A percentile compares a stretch with the other conserved stretches of the same genome.
Conservation (phyloP, 2,797 vertebrate genomes). For the Forpus xanthops region DNA sequence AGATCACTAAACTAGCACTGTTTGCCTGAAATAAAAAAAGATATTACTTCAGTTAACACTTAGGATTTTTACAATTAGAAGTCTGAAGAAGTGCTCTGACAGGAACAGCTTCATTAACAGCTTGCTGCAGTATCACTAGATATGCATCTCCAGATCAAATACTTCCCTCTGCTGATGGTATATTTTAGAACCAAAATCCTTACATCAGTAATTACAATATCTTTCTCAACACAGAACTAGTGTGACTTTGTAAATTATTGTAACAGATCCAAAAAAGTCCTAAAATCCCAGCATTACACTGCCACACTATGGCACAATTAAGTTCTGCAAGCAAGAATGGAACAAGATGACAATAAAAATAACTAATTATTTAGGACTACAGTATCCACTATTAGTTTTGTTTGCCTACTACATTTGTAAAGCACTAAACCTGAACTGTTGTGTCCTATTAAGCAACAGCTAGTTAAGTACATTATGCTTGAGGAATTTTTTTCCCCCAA, state of each 20-base stretch:
- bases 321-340: conserved; percentile 50
- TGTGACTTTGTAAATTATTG: background rate
- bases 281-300: conserved; percentile 53
- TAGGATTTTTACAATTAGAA: background rate
- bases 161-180: background rate
- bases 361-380: background rate
- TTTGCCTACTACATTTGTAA: background rate
- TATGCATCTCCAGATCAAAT: background rate
- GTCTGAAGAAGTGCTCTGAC: background rate
- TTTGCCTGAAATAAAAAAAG: background rate
- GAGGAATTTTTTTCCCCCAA: background rate
- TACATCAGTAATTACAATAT: background rate
- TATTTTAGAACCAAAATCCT: background rate
- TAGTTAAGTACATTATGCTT: background rate
- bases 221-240: background rate
- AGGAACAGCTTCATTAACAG: background rate
- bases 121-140: background rate
- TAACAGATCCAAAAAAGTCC: background rate
- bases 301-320: conserved; percentile 67
- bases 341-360: background rate
- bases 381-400: background rate
- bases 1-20: background rate
- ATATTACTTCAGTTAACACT: background rate
- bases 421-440: background rate
- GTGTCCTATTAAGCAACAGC: background rate